Evolutionary conservation across 2,797 vertebrate genomes (phyloP).

Genomic region (Uromys caudimaculatus): DNA sequence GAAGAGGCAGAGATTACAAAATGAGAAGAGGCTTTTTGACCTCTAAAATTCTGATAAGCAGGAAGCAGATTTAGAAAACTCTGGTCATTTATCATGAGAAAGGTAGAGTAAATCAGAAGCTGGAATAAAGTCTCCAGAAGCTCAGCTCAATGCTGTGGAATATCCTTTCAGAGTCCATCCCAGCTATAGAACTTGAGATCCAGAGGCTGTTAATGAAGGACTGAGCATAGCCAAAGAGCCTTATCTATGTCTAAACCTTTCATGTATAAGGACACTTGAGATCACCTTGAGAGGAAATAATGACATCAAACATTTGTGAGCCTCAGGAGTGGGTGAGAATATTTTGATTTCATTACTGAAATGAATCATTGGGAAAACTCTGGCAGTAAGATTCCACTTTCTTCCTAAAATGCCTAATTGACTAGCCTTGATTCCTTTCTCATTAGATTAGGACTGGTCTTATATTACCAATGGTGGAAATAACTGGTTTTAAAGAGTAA

Average conservation of each 20-base stretch:
- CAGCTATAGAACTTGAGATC: not conserved
- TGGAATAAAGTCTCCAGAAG: not conserved
- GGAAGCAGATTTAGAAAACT: slow-evolving; percentile 4
- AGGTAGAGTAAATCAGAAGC: not conserved
- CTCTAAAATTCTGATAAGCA: not conserved
- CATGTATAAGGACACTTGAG: not conserved
- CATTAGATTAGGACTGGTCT: not conserved
- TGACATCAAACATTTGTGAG: not conserved
- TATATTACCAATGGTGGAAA: not conserved
- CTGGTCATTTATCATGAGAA: not conserved
- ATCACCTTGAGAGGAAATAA: not conserved
- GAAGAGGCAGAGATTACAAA: slow-evolving; percentile 9
- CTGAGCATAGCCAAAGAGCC: not conserved
- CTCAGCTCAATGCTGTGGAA: not conserved
- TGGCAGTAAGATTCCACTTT: not conserved
- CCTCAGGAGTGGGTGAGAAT: not conserved
- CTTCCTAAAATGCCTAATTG: not conserved
- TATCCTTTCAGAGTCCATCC: not conserved
- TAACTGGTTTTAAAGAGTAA: not conserved
- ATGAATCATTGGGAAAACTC: not conserved
- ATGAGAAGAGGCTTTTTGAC: not conserved
- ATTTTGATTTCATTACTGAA: not conserved
- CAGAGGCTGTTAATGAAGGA: not conserved
- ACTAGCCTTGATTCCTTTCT: not conserved
- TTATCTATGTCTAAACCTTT: not conserved